phyloP scores from a whole-genome alignment of 2,888 invertebrate genomes.

The Coenonympha arcania region DNA sequence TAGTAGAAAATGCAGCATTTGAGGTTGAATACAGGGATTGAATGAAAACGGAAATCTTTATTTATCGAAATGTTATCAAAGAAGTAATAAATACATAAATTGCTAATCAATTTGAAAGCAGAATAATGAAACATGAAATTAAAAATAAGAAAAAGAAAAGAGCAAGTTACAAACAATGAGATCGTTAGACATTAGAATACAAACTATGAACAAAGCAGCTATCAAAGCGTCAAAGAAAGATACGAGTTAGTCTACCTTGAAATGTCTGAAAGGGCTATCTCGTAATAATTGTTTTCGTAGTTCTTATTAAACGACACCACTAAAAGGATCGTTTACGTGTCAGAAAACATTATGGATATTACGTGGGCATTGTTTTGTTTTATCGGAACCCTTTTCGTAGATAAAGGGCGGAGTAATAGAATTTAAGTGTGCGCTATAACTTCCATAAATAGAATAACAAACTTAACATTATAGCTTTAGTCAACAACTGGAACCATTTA shows the following conservation, averaged over 20 bases:
- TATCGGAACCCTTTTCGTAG: not conserved
- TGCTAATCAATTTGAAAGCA: no score
- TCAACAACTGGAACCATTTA: no score
- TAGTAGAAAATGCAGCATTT: no score
- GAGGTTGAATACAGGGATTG: no score
- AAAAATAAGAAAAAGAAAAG: no score
- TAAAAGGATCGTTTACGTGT: conserved; percentile 22
- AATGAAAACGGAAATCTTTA: no score
- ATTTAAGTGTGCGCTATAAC: not conserved
- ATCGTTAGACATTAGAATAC: no score
- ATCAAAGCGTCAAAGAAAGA: not conserved
- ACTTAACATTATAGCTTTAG: not conserved
- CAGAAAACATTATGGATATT: conserved; percentile 22
- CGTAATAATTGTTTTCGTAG: conserved; percentile 19
- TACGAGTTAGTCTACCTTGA: conserved; percentile 2
- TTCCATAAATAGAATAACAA: not conserved
- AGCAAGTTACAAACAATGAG: no score
- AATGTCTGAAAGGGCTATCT: conserved; percentile 10
- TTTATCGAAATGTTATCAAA: no score
- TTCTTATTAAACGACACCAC: conserved; percentile 20
- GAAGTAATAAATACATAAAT: no score
- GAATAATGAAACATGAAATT: no score
- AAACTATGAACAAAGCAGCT: not conserved
- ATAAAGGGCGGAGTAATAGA: conserved; percentile 1
- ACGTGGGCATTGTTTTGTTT: conserved; percentile 15